Percentiles rank a stretch among this genome's conserved stretches.
Evolutionary conservation across 2,797 vertebrate species (phyloP).

Genomic region (Manis javanica): DNA sequence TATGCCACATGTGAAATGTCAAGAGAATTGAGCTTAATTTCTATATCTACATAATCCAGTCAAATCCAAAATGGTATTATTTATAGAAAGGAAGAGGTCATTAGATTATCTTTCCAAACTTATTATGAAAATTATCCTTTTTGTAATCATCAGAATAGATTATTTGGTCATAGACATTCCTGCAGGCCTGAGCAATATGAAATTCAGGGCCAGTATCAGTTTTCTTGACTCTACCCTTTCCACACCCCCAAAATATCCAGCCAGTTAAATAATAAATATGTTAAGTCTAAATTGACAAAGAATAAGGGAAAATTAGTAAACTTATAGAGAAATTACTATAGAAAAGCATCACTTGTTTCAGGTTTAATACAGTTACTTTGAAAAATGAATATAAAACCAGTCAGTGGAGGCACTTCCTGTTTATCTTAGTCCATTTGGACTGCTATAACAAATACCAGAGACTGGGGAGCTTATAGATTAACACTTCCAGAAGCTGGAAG

Average conservation of each 20-base stretch:
- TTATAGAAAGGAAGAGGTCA: slow-evolving; percentile 42
- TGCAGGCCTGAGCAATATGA: neutral
- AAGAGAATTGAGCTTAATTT: slow-evolving; percentile 38
- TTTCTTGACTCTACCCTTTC: neutral
- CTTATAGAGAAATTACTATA: neutral
- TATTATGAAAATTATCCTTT: slow-evolving; percentile 23
- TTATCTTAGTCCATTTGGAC: neutral
- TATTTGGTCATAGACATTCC: neutral
- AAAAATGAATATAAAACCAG: neutral
- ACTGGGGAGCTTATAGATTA: neutral
- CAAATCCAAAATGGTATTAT: slow-evolving; percentile 34
- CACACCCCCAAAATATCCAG: neutral
- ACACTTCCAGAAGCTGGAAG: neutral
- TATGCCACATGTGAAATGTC: neutral
- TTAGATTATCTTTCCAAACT: slow-evolving; percentile 31
- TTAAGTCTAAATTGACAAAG: neutral
- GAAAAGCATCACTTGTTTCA: neutral
- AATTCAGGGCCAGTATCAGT: neutral
- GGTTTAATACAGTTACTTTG: neutral
- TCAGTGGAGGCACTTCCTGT: neutral
- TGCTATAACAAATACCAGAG: neutral
- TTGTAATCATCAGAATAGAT: neutral
- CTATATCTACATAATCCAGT: neutral
- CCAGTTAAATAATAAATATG: slow-evolving; percentile 8
- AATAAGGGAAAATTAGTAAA: slow-evolving; percentile 8